Base-by-base conservation (phyloP, 2,113 vertebrate species). In the Vidua chalybeata region DNA sequence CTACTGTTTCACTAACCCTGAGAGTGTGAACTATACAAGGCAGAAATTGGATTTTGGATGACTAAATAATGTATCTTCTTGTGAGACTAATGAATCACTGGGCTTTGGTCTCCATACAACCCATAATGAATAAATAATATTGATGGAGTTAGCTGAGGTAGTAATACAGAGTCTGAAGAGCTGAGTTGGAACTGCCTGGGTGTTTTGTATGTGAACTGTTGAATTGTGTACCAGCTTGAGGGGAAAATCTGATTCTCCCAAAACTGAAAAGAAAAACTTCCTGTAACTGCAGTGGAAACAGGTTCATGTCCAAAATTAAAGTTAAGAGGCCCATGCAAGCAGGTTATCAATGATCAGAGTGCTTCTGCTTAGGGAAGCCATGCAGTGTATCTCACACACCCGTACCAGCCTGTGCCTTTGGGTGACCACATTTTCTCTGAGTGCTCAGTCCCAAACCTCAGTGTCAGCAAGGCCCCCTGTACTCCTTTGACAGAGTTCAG, bases 281-380 rank as follows among this genome's bases (percentile, higher is more conserved):
- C 24, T 27, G 5, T 48, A n/a, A 48, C 18, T 39, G 49, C 7
- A 75, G 11, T 2, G 45, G 15, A 82, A 84, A 45, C 3, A 7
- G 15, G 15, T 59, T 89, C 1, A 28, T 16, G 10, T 37, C 18
- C 20, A 45, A 37, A 91, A 52, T 31, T 33, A 13, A 48, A 39
- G 22, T 71, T 67, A 10, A 74, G 17, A 13, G 62, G 23, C 18
- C 13, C 16, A 7, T 21, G 15, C 39, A 72, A 75, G 15, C 11
- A 17, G 0, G 0, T 31, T 64, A 14, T 27, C 21, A 46, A 2
- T 43, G 6, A 22, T 20, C 3, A 19, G 13, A 17, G 15, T n/a
- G 27, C 10, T 55, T 9, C 66, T 64, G 22, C 39, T 61, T 10
- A 3, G 37, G 20, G 46, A 79, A 89, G 10, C 68, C 43, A 0